Conservation (phyloP, 2,113 vertebrate genomes). For the Tor tambroides region DNA sequence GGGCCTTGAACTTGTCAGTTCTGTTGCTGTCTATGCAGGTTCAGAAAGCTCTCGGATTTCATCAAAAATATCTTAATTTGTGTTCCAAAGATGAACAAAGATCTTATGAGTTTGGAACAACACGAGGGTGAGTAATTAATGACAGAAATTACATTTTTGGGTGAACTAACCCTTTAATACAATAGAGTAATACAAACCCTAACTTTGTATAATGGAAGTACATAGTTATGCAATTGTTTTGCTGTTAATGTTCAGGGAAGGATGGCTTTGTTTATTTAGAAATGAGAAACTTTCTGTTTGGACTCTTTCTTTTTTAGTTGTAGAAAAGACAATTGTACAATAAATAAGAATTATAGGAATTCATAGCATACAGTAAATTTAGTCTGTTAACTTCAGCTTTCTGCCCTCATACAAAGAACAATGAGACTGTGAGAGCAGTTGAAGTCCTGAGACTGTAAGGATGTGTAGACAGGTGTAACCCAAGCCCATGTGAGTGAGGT, state of each 20-base stretch:
- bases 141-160: not conserved
- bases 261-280: not conserved
- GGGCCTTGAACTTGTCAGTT: too few species aligned
- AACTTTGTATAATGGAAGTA: not conserved
- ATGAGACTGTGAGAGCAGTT: slow-evolving; percentile 30
- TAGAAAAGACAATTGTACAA: not conserved
- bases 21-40: too few species aligned
- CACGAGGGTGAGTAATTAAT: not conserved
- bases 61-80: not conserved
- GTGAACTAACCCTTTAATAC: too few species aligned
- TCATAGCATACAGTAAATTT: not conserved
- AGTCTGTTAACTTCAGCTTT: slow-evolving; percentile 27
- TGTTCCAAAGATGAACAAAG: not conserved
- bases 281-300: not conserved
- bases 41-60: not conserved
- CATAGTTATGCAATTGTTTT: not conserved
- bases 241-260: not conserved
- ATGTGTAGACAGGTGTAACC: slow-evolving; percentile 71
- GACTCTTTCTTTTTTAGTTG: not conserved
- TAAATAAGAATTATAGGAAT: not conserved
- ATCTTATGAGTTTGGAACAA: not conserved
- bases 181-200: not conserved
- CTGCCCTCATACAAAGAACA: slow-evolving; percentile 39
- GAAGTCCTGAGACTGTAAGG: slow-evolving; percentile 44
- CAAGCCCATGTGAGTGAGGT: slow-evolving; percentile 59